phyloP scores from a whole-genome alignment of 2,797 vertebrate genomes.

The Heteromormyrus szaboi region DNA sequence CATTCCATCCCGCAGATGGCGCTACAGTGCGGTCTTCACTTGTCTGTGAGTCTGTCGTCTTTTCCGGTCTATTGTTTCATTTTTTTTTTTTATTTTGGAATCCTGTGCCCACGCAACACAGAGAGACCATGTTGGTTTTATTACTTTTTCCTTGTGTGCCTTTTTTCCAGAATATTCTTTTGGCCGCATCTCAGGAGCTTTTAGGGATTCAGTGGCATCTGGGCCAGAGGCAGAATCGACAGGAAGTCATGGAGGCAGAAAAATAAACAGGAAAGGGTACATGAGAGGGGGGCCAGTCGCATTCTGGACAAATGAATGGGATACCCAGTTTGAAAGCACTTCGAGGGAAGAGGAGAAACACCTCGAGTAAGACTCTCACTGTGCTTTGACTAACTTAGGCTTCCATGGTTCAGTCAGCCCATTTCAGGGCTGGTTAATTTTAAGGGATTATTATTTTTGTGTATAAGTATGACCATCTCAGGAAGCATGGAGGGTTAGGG shows the following conservation, averaged over 20 bases:
- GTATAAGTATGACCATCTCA: background rate
- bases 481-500: background rate
- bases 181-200: slow-evolving; percentile 17
- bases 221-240: background rate
- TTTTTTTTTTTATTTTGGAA: background rate
- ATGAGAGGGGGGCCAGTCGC: background rate
- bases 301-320: background rate
- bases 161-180: slow-evolving; percentile 3
- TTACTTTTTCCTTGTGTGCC: background rate
- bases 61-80: background rate
- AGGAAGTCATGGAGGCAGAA: background rate
- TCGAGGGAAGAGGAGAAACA: background rate
- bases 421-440: background rate
- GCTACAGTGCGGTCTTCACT: background rate
- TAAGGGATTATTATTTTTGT: background rate
- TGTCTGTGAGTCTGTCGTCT: background rate
- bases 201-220: background rate
- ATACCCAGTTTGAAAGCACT: background rate
- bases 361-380: background rate
- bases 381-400: background rate
- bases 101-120: background rate
- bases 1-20: background rate
- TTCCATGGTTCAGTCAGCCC: background rate
- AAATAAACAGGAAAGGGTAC: background rate
- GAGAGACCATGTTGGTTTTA: background rate